A percentile compares a stretch with the other conserved stretches of the same genome.
These are phyloP conservation scores for Eleutherodactylus coqui DNA, from an alignment of 2,797 vertebrate genomes.

Conservation along the genomic window DNA sequence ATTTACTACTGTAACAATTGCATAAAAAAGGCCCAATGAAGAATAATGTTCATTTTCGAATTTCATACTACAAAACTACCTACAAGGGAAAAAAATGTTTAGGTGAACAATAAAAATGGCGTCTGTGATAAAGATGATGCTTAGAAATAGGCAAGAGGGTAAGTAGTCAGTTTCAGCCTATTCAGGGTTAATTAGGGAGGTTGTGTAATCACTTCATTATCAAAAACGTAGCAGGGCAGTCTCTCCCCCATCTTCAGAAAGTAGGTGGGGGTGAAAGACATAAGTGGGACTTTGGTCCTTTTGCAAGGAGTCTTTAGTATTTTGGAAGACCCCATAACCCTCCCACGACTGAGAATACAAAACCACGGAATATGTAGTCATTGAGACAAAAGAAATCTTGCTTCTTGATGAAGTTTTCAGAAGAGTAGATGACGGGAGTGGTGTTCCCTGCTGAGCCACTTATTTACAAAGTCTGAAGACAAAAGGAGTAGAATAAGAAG, in stretches of 20 bases:
- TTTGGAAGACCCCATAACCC: slow-evolving; percentile 48
- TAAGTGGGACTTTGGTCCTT: slow-evolving; percentile 38
- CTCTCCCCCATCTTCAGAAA: not conserved
- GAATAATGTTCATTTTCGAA: not conserved
- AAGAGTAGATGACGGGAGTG: not conserved
- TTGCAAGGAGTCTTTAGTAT: not conserved
- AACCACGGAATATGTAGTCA: slow-evolving; percentile 24
- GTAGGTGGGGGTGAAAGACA: slow-evolving; percentile 30
- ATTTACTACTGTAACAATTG: not conserved
- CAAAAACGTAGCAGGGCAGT: not conserved
- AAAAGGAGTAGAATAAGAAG: not conserved
- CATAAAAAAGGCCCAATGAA: not conserved
- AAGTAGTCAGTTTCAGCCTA: not conserved
- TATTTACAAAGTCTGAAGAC: slow-evolving; percentile 28
- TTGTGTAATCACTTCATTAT: not conserved
- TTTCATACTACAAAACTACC: not conserved
- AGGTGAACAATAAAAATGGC: not conserved
- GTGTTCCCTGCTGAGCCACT: not conserved
- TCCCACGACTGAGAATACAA: slow-evolving; percentile 39
- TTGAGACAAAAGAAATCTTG: not conserved
- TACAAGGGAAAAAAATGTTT: not conserved
- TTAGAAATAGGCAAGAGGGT: too few relatives aligned
- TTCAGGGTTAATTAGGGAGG: not conserved
- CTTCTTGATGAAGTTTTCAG: not conserved
- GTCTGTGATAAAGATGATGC: not conserved